These are phyloP conservation scores for Brachymystax lenok DNA, from an alignment of 2,797 vertebrate species.

Conservation along the genomic window DNA sequence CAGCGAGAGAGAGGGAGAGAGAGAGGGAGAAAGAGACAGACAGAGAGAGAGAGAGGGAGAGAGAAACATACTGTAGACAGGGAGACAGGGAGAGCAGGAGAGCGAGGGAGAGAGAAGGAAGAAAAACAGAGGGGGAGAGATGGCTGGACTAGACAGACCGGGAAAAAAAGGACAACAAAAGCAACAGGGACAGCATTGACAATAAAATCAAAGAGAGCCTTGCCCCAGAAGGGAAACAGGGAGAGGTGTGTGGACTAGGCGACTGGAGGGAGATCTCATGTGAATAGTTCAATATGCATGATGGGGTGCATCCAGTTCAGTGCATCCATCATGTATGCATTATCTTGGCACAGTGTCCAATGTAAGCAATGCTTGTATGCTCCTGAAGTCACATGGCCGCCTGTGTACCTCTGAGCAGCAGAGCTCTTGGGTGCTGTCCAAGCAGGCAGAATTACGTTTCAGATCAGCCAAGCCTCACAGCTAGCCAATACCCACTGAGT, in stretches of 20 bases:
- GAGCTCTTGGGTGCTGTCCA: constrained; percentile 47
- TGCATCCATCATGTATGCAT: constrained; percentile 49
- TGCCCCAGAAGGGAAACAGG: constrained; percentile 30
- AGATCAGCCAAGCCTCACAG: constrained; percentile 28
- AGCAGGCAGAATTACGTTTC: constrained; percentile 35
- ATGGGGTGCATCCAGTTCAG: constrained; percentile 35
- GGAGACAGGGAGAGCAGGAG: background rate
- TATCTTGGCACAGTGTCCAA: constrained; percentile 33
- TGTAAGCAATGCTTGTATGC: constrained; percentile 39
- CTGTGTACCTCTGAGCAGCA: constrained; percentile 30
- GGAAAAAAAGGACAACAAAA: constrained; percentile 55
- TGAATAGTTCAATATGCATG: constrained; percentile 46
- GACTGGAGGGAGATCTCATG: constrained; percentile 17
- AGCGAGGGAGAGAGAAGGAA: constrained; percentile 26
- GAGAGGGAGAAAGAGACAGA: background rate
- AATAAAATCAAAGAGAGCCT: constrained; percentile 46
- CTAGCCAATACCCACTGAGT: constrained; percentile 37
- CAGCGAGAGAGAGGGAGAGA: constrained; percentile 26
- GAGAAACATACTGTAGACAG: background rate
- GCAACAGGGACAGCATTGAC: constrained; percentile 61
- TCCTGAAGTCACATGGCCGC: constrained; percentile 39
- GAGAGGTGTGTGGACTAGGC: constrained; percentile 33
- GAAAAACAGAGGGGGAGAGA: constrained; percentile 28
- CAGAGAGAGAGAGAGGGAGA: background rate
- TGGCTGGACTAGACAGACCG: constrained; percentile 10